Conservation (phyloP, 2,797 vertebrate species). For the Pipistrellus pygmaeus region DNA sequence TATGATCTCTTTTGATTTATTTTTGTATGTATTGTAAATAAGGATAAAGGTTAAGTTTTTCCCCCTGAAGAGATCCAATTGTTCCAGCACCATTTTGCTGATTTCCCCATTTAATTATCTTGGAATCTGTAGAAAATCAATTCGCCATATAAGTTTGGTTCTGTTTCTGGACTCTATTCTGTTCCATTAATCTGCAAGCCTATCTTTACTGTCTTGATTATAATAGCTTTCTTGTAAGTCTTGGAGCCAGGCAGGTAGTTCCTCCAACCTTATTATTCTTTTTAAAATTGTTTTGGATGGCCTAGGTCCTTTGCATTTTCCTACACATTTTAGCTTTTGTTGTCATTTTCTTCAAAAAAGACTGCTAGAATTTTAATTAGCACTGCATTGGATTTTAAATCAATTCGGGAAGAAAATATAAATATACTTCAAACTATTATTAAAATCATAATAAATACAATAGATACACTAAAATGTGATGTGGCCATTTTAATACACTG, state of each 20-base stretch:
- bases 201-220: neutral
- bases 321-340: constrained; percentile 27
- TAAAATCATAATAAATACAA: constrained; percentile 17
- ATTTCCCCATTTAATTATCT: neutral
- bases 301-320: neutral
- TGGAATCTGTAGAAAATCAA: constrained; percentile 4
- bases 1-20: constrained; percentile 6
- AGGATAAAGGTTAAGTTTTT: neutral
- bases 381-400: constrained; percentile 14
- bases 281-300: neutral
- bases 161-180: constrained; percentile 11
- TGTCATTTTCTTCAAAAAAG: constrained; percentile 42
- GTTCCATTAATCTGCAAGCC: neutral
- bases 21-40: neutral
- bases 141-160: neutral
- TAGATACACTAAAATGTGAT: neutral
- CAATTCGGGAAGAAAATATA: constrained; percentile 14
- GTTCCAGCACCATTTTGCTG: constrained; percentile 1
- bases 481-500: neutral
- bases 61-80: neutral
- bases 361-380: constrained; percentile 18
- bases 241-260: neutral
- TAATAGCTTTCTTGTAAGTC: neutral
- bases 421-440: neutral
- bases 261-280: neutral